Evolutionary conservation across 2,797 vertebrate genomes (phyloP).

Genomic region (Lemur catta): DNA sequence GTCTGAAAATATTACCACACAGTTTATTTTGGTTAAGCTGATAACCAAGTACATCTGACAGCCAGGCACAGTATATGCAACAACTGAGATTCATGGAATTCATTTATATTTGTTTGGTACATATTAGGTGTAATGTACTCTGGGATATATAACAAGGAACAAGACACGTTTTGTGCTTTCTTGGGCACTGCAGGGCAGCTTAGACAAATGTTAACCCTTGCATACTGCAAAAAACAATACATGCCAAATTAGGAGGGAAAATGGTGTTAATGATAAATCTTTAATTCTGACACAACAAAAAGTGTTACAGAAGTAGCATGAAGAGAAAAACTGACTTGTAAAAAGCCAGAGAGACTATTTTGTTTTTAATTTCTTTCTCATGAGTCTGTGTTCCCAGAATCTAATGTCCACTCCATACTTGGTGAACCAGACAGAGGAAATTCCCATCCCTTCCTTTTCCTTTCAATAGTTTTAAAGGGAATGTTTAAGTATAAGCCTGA

Average conservation of each 20-base stretch:
- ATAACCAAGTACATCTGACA: not conserved
- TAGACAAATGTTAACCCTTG: not conserved
- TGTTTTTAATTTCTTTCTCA: constrained; percentile 1
- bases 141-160: not conserved
- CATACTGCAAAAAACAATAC: not conserved
- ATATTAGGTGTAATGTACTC: not conserved
- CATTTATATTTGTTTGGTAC: not conserved
- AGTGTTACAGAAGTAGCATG: not conserved
- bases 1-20: not conserved
- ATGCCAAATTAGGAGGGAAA: not conserved
- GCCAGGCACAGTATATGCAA: not conserved
- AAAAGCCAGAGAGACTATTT: not conserved
- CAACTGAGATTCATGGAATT: not conserved
- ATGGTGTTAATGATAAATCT: not conserved
- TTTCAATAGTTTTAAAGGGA: not conserved
- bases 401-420: not conserved
- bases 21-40: not conserved
- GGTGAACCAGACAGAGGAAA: not conserved
- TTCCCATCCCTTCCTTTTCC: not conserved
- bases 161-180: not conserved
- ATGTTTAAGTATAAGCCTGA: not conserved
- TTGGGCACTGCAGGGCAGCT: not conserved
- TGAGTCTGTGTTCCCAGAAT: not conserved
- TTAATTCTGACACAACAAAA: constrained; percentile 24
- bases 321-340: not conserved